Evolutionary conservation across 2,113 vertebrate genomes (phyloP), one percentile per base, ranked within the genome.

Genomic region (Lamprotornis superbus): DNA sequence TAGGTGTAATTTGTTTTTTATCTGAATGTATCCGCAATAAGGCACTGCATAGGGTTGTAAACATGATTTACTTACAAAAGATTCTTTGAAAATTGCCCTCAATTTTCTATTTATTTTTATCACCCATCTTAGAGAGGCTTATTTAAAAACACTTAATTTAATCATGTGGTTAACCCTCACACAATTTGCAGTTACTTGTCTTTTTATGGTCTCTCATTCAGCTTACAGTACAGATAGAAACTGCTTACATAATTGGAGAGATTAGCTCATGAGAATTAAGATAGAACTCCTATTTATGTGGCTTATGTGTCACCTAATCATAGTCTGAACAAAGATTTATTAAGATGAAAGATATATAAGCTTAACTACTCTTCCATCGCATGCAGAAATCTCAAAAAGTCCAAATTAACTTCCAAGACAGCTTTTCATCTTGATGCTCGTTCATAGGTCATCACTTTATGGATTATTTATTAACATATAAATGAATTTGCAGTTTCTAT

Each of bases 401-500:
- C 24, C 76, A 89, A 83, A 44, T 89, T 93, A 91, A 91, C 78
- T 89, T 85, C 59, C 67, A 83, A 79, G 70, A 42, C 0, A 0
- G 70, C 46, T 95, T 93, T 93, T 92, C 70, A 91, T 76, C 56
- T 74, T 92, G 53, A 52, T 93, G 53, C 60, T 79, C 9, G 3
- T 79, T 87, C 89, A 85, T 53, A 94, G 70, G 40, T 91, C 89
- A 89, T 88, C 59, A 74, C n/a, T 80, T 94, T 74, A 89, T 89
- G 70, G 63, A 75, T 93, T 96, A 87, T 94, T 94, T 96, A 95
- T 88, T 97, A 93, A 95, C 73, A 95, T 96, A 11, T 96, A 52
- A 84, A 96, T 97, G 42, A 94, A 63, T 95, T 98, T 97, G 84
- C 97, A 98, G 98, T 92, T 98, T 98, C 96, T 98, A 98, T 94